Conservation (phyloP, 2,113 vertebrate species). For the Aspiorhynchus laticeps region DNA sequence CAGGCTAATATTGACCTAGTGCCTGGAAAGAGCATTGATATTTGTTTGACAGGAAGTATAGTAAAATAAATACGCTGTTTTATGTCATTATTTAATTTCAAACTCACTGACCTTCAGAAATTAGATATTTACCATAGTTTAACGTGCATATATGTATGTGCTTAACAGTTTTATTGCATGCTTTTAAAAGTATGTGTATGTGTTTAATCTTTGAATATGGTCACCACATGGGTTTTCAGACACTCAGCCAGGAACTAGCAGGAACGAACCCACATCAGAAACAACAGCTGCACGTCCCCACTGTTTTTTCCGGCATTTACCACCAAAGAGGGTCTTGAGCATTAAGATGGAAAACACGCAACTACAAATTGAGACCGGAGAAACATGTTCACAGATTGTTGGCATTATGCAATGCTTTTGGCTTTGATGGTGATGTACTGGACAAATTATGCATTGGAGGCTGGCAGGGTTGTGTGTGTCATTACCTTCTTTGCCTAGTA, state of each 20-base stretch:
- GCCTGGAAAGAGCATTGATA: not conserved
- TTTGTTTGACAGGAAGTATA: conserved; percentile 4
- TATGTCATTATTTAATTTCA: not conserved
- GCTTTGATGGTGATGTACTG: not conserved
- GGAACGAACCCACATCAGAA: conserved; percentile 17
- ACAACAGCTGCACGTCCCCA: conserved; percentile 20
- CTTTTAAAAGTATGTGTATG: not conserved
- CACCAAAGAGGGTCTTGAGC: conserved; percentile 13
- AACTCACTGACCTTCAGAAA: not conserved
- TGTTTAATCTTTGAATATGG: conserved; percentile 29
- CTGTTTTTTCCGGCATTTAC: not conserved
- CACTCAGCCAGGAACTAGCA: not conserved
- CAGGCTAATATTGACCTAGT: conserved; percentile 15
- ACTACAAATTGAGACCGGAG: conserved; percentile 16
- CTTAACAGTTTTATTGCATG: not conserved
- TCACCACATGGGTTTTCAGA: conserved; percentile 18
- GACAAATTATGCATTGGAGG: not conserved
- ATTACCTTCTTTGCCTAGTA: not conserved
- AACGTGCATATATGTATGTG: not conserved
- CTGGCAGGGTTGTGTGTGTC: not conserved
- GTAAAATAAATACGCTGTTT: not conserved
- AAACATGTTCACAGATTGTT: conserved; percentile 2
- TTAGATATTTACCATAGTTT: not conserved
- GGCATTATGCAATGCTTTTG: not conserved
- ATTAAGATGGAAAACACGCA: conserved; percentile 3